Conservation (phyloP, 2,113 vertebrate genomes). For the Ranitomeya variabilis region DNA sequence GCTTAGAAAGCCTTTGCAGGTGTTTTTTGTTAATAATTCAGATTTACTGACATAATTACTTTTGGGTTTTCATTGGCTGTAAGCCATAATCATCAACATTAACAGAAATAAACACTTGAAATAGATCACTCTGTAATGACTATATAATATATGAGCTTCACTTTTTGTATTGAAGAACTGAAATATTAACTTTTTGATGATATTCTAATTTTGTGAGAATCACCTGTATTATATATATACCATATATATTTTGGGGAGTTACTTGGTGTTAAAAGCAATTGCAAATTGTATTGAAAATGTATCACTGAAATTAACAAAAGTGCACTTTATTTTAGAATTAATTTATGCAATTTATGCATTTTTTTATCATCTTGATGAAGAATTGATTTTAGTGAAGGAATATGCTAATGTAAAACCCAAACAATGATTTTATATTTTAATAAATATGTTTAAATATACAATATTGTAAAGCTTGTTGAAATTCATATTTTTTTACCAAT, state of each 20-base stretch:
- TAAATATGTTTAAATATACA: neutral
- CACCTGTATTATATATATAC: neutral
- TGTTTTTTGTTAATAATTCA: too few species aligned
- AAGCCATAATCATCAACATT: too few species aligned
- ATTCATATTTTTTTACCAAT: neutral
- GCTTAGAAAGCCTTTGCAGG: too few species aligned
- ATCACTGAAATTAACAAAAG: neutral
- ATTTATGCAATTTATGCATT: constrained; percentile 16
- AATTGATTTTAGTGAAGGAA: neutral
- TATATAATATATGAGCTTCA: too few species aligned
- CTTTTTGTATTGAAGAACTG: too few species aligned
- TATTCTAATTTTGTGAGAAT: neutral
- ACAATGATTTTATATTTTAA: neutral
- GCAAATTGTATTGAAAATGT: neutral
- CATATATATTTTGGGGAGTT: neutral
- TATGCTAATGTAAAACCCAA: neutral
- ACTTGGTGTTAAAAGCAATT: neutral
- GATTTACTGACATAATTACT: too few species aligned
- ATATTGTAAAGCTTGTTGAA: neutral
- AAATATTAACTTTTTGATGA: too few species aligned
- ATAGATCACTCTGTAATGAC: too few species aligned
- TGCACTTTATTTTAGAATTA: constrained; percentile 26
- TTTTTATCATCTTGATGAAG: constrained; percentile 1
- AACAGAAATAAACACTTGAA: too few species aligned
- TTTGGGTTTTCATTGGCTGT: too few species aligned